Evolutionary conservation across 2,113 vertebrate genomes (phyloP).

Genomic region (Triplophysa tibetana): DNA sequence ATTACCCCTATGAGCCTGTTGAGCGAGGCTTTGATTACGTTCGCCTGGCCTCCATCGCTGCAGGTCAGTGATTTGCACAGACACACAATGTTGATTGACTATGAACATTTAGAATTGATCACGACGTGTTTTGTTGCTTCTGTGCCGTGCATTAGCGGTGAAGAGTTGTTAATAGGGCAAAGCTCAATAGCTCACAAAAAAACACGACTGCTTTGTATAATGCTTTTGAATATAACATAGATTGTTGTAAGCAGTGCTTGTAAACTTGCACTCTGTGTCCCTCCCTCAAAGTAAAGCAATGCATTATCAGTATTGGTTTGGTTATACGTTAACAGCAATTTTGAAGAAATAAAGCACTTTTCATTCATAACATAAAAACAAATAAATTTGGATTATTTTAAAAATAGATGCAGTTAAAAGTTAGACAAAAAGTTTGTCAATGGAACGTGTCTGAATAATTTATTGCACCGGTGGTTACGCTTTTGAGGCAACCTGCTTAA

Average conservation of each 20-base stretch:
- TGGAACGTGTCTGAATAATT: no score
- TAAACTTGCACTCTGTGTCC: neutral
- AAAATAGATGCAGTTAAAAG: no score
- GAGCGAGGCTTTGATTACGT: constrained; percentile 85
- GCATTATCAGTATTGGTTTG: neutral
- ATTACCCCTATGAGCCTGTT: constrained; percentile 85
- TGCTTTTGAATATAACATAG: constrained; percentile 11
- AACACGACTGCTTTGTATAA: constrained; percentile 22
- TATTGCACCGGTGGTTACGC: no score
- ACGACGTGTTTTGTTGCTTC: constrained; percentile 23
- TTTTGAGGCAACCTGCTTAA: no score
- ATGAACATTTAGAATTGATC: constrained; percentile 21
- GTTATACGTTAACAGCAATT: no score
- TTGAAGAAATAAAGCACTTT: no score
- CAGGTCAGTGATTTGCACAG: constrained; percentile 71
- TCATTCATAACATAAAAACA: no score
- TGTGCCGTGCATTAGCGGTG: constrained; percentile 23
- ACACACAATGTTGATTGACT: constrained; percentile 14
- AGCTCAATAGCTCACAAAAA: constrained; percentile 34
- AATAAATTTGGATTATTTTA: no score
- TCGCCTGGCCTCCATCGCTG: constrained; percentile 87
- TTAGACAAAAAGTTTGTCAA: no score
- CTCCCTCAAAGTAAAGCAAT: neutral
- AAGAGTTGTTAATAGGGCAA: constrained; percentile 27
- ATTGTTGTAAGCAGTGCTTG: neutral